Evolutionary conservation across 2,113 vertebrate genomes (phyloP).

Genomic region (Regulus satrapa): DNA sequence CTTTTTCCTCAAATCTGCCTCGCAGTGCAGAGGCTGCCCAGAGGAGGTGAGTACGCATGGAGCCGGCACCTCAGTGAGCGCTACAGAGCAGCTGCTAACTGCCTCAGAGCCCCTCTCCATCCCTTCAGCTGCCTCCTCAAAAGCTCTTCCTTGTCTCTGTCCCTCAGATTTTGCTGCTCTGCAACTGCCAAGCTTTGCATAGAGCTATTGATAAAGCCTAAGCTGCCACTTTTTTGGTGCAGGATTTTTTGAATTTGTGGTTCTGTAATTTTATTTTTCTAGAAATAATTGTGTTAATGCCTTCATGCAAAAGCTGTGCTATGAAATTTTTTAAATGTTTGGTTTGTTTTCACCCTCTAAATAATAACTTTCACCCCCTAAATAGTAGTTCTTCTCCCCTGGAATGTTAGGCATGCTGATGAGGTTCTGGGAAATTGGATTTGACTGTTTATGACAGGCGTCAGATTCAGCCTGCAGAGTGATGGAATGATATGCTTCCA

Average conservation of each 20-base stretch:
- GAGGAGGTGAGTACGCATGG: constrained; percentile 37
- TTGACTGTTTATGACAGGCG: neutral
- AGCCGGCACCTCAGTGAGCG: neutral
- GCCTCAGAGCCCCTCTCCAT: neutral
- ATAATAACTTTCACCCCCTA: neutral
- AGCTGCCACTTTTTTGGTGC: neutral
- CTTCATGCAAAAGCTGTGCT: constrained; percentile 18
- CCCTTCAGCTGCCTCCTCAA: neutral
- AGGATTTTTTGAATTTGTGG: neutral
- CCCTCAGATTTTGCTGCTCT: neutral
- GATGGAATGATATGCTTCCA: neutral
- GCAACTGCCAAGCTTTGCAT: constrained; percentile 50
- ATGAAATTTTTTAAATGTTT: neutral
- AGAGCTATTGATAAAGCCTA: neutral
- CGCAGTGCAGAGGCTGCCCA: neutral
- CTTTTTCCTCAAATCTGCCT: constrained; percentile 31
- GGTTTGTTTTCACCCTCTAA: neutral
- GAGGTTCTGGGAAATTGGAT: neutral
- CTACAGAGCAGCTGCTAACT: constrained; percentile 1
- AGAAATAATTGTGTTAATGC: neutral
- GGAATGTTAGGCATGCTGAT: neutral
- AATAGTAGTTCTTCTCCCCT: neutral
- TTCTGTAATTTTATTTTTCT: neutral
- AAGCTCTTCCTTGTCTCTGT: constrained; percentile 12
- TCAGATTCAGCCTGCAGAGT: neutral